Evolutionary conservation across 2,797 vertebrate species (phyloP).

Genomic region (Kryptopterus vitreolus): DNA sequence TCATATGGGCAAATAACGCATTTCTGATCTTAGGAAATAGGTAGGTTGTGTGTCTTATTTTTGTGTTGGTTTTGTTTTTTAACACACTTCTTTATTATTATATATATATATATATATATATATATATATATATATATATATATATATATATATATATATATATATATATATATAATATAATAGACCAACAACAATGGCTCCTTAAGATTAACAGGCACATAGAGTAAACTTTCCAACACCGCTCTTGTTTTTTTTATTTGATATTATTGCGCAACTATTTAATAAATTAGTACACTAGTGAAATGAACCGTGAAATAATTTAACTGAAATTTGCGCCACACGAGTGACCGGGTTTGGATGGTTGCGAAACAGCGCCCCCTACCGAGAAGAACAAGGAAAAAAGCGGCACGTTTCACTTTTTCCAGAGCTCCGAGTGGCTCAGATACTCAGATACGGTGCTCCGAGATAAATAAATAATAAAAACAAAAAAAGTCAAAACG

Average conservation of each 20-base stretch:
- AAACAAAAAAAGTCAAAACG: conserved; percentile 58
- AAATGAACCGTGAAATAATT: conserved; percentile 75
- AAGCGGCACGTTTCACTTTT: conserved; percentile 74
- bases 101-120: too few species aligned
- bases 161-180: too few species aligned
- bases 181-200: conserved; percentile 64
- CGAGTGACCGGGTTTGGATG: conserved; percentile 40
- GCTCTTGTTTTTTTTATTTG: conserved; percentile 61
- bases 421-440: conserved; percentile 75
- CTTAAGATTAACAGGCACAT: conserved; percentile 76
- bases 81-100: conserved; percentile 26
- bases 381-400: conserved; percentile 5
- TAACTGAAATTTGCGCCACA: conserved; percentile 59
- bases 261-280: conserved; percentile 77
- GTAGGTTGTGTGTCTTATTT: conserved; percentile 73
- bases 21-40: conserved; percentile 73
- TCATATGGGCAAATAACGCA: conserved; percentile 68
- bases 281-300: conserved; percentile 74
- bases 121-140: too few species aligned
- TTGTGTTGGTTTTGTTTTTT: conserved; percentile 61
- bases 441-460: conserved; percentile 64
- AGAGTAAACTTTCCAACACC: conserved; percentile 62
- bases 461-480: conserved; percentile 76
- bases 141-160: too few species aligned
- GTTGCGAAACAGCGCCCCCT: neutral